These are phyloP conservation scores for Poeciliopsis retropinna DNA, from an alignment of 2,113 vertebrate species.

Conservation along the genomic window DNA sequence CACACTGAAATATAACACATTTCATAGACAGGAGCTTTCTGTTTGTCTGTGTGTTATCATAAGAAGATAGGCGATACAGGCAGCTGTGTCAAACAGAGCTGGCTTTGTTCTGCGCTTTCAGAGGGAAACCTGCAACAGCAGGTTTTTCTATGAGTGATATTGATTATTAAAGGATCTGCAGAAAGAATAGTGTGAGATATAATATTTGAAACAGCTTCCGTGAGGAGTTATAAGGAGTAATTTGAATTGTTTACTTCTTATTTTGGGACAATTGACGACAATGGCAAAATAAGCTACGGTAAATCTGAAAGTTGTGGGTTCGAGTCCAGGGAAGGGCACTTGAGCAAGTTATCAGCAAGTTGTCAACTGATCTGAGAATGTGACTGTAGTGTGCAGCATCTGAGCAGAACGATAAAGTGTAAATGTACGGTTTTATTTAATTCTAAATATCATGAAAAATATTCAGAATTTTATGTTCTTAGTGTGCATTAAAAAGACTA, in stretches of 20 bases:
- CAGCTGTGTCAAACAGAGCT: conserved; percentile 53
- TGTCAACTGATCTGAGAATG: too few species aligned
- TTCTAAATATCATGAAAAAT: too few species aligned
- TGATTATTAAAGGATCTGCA: conserved; percentile 2
- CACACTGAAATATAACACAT: conserved; percentile 56
- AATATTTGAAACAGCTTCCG: neutral
- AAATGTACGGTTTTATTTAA: too few species aligned
- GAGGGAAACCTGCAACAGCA: neutral
- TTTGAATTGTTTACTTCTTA: too few species aligned
- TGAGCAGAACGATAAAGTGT: too few species aligned
- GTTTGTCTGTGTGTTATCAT: conserved; percentile 58
- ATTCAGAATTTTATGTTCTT: neutral
- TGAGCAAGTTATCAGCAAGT: too few species aligned
- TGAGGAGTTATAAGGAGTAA: too few species aligned
- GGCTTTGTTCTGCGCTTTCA: conserved; percentile 40
- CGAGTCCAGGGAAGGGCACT: too few species aligned
- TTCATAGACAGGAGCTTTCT: conserved; percentile 56
- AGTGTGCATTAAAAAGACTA: neutral
- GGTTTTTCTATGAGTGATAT: neutral
- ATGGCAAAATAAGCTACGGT: too few species aligned
- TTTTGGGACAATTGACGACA: too few species aligned
- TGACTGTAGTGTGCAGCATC: too few species aligned
- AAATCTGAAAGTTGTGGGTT: too few species aligned
- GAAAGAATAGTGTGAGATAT: neutral
- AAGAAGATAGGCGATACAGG: conserved; percentile 46